Base-by-base conservation (phyloP, 1,140 invertebrate genomes). In the Halictus rubicundus region DNA sequence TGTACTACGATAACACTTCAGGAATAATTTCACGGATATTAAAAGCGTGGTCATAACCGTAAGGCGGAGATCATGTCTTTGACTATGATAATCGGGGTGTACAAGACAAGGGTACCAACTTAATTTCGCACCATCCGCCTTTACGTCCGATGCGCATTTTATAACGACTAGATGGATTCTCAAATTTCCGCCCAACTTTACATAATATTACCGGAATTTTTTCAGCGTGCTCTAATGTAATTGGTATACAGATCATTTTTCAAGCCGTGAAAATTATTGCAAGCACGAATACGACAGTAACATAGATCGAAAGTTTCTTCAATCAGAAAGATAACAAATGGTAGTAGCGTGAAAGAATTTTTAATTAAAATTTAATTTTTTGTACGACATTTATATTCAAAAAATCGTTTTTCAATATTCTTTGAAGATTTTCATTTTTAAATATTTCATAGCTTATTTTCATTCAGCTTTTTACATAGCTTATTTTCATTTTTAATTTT, bases 181-280 rank as follows among this genome's bases (percentile, higher is more conserved):
- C 85, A 82, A 86, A 82, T 89, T 88, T 87, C 84, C 78, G 79
- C 81, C 78, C 83, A 80, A 88, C 81, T 84, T 81, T 83, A 25
- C 42, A 73, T 84, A 80, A 84, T 68, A 68, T 84, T 85, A 80
- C 82, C 61, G 10, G 68, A 37, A 82, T 78, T 69, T 68, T 54
- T 42, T 57, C 57, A 72, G 52, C 8, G 25, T 12, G 12, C 25
- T 25, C 5, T 25, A 25, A 25, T 25, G 23, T 12, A 27, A 25
- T 60, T 3, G 12, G 14, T 25, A 14, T 4, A 32, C 60, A 7
- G 16, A 54, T 54, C 16, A 5, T 54, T 19, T 54, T 21, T 54
- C 32, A 54, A 54, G 49, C 4, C 7, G 49, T 7, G 49, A 21
- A 54, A 3, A 21, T 54, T 5, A 54, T 21, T 21, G 16, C 21